Conservation (phyloP, 2,888 invertebrate species). For the Odontocerum albicorne region DNA sequence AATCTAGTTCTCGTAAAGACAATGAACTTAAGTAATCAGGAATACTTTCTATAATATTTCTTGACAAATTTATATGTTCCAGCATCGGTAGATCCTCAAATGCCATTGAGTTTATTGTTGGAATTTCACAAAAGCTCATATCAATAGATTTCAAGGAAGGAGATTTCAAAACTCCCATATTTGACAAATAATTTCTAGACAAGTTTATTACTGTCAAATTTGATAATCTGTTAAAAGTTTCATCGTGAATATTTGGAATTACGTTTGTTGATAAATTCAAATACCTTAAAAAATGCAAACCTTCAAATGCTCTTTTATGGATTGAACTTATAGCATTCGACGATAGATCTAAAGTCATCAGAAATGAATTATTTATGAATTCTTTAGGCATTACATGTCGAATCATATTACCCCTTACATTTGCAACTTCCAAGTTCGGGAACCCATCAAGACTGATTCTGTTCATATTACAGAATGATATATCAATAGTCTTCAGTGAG, state of each 20-base stretch:
- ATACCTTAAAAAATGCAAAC: constrained; percentile 57
- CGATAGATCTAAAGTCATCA: constrained; percentile 66
- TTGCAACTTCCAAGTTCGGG: constrained; percentile 59
- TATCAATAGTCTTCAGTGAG: constrained; percentile 59
- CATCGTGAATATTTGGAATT: constrained; percentile 60
- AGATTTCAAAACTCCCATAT: constrained; percentile 59
- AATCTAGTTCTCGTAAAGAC: constrained; percentile 61
- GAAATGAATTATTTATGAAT: constrained; percentile 62
- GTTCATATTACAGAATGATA: constrained; percentile 65
- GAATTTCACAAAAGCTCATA: constrained; percentile 68
- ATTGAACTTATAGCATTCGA: constrained; percentile 65
- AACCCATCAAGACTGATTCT: constrained; percentile 62
- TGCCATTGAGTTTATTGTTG: constrained; percentile 56
- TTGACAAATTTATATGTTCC: constrained; percentile 62
- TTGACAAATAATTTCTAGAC: constrained; percentile 65
- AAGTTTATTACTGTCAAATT: constrained; percentile 63
- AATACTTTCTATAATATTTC: constrained; percentile 65
- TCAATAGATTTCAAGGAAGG: constrained; percentile 61
- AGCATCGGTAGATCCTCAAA: constrained; percentile 62
- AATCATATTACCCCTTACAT: constrained; percentile 66
- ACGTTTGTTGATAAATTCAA: constrained; percentile 73
- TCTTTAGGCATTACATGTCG: constrained; percentile 58
- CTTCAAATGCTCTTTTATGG: constrained; percentile 62
- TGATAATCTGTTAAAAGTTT: constrained; percentile 62
- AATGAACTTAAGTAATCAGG: constrained; percentile 64